Conservation (phyloP, 2,113 vertebrate species). For the Eudyptes chrysolophus region DNA sequence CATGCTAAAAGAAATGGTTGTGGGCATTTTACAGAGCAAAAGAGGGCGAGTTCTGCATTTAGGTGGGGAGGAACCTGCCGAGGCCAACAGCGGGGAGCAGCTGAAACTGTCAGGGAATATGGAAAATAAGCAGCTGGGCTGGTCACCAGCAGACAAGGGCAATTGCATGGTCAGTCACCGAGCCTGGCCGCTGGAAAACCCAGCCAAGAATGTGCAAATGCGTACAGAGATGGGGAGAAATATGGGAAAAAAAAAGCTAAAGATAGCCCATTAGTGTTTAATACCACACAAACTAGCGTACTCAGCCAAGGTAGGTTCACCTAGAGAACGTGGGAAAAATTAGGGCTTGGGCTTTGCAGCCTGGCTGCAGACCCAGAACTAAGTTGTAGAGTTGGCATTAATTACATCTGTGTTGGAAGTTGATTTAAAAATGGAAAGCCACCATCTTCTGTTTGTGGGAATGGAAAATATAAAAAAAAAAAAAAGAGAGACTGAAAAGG, state of each 20-base stretch:
- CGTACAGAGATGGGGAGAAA: not conserved
- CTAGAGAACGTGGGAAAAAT: not conserved
- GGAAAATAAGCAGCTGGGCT: not conserved
- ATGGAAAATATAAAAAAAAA: not conserved
- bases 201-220: not conserved
- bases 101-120: not conserved
- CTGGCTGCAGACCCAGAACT: not conserved
- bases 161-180: rapidly evolving
- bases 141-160: not conserved
- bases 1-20: not conserved
- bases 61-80: not conserved
- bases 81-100: rapidly evolving
- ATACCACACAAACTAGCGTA: not conserved
- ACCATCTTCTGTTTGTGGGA: not conserved
- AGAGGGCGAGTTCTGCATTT: not conserved
- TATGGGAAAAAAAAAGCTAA: not conserved
- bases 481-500: not conserved
- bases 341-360: not conserved
- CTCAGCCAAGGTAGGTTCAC: not conserved
- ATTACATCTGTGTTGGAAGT: not conserved
- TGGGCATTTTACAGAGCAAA: not conserved
- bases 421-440: not conserved
- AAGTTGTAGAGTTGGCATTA: not conserved
- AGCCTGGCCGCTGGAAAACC: not conserved
- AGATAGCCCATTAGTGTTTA: not conserved